Base-by-base conservation (phyloP, 2,113 vertebrate species). In the Takifugu flavidus region DNA sequence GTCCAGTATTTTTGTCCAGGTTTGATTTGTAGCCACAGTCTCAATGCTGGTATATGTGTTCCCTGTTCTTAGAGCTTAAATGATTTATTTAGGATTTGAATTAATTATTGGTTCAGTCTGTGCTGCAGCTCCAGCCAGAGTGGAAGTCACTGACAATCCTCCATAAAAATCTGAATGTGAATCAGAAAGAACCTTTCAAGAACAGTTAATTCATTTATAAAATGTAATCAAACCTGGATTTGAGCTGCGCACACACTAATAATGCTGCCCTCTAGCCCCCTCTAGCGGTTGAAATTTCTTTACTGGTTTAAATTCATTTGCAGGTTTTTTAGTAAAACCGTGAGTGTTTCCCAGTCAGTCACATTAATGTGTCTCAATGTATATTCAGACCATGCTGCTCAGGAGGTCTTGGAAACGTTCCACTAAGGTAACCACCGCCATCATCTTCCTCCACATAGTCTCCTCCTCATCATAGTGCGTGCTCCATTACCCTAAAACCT, bases 331-430 rank as follows among this genome's bases (percentile, higher is more conserved):
- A 27, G 13, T 11, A 47, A 2, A 12, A 20, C 12, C 6, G 2
- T 10, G 6, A 29, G 43, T 49, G 0, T 63, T 14, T 7, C 0
- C 1, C 7, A 4, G 2, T 52, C 29, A 56, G 42, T 53, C 49
- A 5, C 89, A 92, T 86, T 91, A 89, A 77, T 90, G 72, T 90
- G 85, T 93, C 91, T 93, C 72, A 49, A 75, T 77, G 58, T 88
- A 77, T 94, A 86, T 94, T 83, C 93, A 97, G 96, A 95, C 92
- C 56, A 92, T 93, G 91, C 92, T 94, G 92, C 94, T 93, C 91
- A 93, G 93, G 93, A 95, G 93, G 87, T 95, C 90, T 91, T 98
- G 94, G 96, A 96, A 95, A 91, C 90, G 93, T 87, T 92, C 94
- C 86, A 94, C 90, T 78, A 98, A 96, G 94, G 96, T 98, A 96